Conservation (phyloP, 2,888 invertebrate genomes). For the Hirtodrosophila cameraria region DNA sequence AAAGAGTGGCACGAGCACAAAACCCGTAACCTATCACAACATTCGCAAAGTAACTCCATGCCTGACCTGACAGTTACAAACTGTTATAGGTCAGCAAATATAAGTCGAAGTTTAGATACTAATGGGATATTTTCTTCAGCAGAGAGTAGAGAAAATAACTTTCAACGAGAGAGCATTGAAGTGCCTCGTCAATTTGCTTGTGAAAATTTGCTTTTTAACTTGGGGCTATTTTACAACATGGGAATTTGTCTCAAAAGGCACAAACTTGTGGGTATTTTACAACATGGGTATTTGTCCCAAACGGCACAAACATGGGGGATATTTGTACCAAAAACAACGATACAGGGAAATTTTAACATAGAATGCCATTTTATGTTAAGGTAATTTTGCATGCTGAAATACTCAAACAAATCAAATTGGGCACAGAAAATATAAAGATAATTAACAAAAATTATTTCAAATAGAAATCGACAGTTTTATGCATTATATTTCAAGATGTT, state of each 20-base stretch:
- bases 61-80: conserved; percentile 60
- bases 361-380: no score
- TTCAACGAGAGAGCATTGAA: conserved; percentile 3
- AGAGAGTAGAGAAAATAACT: conserved; percentile 1
- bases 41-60: conserved; percentile 59
- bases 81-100: conserved; percentile 69
- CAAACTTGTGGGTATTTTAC: no score
- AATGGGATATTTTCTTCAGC: conserved; percentile 11
- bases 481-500: no score
- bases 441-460: no score
- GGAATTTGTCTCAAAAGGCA: conserved; percentile 45
- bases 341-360: conserved; percentile 43
- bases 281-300: no score
- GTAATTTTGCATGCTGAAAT: no score
- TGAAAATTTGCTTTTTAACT: conserved; percentile 51
- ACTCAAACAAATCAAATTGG: no score
- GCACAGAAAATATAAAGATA: no score
- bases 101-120: conserved; percentile 25
- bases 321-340: no score
- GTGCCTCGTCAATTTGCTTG: neutral
- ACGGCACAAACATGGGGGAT: no score
- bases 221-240: neutral
- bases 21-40: conserved; percentile 72
- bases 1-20: conserved; percentile 35
- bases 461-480: no score